These are phyloP conservation scores for Limosa lapponica DNA, from an alignment of 2,797 vertebrate species.

Conservation along the genomic window DNA sequence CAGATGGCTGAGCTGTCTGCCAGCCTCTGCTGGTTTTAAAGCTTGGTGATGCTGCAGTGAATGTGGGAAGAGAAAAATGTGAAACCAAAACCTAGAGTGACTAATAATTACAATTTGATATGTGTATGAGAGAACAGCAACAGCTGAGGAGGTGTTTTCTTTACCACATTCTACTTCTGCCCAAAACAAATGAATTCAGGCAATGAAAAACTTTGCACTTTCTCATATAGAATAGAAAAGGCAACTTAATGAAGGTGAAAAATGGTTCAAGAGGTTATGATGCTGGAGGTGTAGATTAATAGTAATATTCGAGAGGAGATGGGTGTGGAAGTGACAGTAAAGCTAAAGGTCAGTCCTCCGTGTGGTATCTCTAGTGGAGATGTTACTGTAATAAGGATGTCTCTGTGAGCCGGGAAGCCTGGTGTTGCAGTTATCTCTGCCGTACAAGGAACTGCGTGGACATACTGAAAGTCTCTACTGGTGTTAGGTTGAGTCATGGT, in stretches of 20 bases:
- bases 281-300: background rate
- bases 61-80: background rate
- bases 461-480: background rate
- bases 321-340: background rate
- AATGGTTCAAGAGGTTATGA: background rate
- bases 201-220: background rate
- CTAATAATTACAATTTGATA: background rate
- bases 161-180: background rate
- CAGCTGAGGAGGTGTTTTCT: background rate
- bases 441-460: constrained; percentile 60
- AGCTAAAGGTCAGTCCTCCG: constrained; percentile 50
- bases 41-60: background rate
- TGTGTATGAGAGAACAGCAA: background rate
- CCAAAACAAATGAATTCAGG: background rate
- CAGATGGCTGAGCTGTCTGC: background rate
- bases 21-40: background rate
- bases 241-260: background rate
- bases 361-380: background rate
- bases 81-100: background rate
- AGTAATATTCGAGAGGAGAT: background rate
- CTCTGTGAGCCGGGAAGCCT: constrained; percentile 26
- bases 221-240: background rate
- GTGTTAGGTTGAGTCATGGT: constrained; percentile 41
- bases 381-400: constrained; percentile 69
- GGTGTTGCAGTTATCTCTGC: constrained; percentile 19